Evolutionary conservation across 2,797 vertebrate genomes (phyloP), one percentile per base, ranked within the genome.

Genomic region (Periparus ater): DNA sequence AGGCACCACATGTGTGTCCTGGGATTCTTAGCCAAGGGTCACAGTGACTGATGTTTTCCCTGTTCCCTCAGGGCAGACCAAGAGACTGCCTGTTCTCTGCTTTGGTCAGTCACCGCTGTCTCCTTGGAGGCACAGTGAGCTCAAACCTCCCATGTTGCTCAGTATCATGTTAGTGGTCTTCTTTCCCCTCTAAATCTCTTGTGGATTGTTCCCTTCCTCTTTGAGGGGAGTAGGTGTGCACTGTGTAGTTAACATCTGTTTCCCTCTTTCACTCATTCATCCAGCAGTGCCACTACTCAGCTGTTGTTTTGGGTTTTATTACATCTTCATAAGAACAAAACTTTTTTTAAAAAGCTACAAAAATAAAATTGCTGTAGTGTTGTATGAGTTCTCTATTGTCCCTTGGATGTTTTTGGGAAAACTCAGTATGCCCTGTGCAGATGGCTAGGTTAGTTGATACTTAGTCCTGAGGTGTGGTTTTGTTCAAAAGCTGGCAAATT

Each of bases 261-360:
- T 92, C 21, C 55, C 29, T 83, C 53, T 18, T 26, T 6, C 36
- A 6, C 17, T 40, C 29, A 25, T 48, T 40, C 29, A 22, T 48
- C 72, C 38, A 79, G 63, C 67, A 65, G 34, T 82, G 50, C 81
- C 50, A 90, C 95, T 97, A 96, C 90, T 92, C 92, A 94, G 96
- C 97, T 98, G 97, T 98, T 89, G 95, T 17, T 89, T 98, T 97
- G 98, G 19, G 6, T 18, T 98, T 98, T 98, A 97, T 98, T 95
- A 83, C 38, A 36, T 91, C 91, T 97, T 96, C 84, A 93, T 97
- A 92, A 94, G 90, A 98, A 98, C 98, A 97, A 97, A 98, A 97
- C 96, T 94, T 60, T 38, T 60, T 61, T 98, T 97, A 98, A 98
- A 96, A 98, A 98, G 91, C 96, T 92, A 96, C 61, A 90, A 95